A percentile compares a stretch with the other conserved stretches of the same genome.
phyloP scores from a whole-genome alignment of 2,888 invertebrate genomes.

The Kuschelorhynchus macadamiae region DNA sequence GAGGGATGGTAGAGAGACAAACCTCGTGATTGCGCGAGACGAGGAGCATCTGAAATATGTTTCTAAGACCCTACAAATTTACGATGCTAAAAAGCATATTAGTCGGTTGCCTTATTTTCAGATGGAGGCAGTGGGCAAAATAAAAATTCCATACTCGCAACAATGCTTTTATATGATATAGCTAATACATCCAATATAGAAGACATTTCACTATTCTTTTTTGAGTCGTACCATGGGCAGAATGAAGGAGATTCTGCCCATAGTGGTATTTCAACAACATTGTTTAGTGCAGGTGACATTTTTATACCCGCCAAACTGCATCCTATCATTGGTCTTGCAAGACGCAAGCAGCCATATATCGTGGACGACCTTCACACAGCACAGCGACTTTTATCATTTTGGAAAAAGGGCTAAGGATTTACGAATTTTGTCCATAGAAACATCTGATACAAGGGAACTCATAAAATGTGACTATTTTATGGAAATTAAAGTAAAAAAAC shows the following conservation, averaged over 20 bases:
- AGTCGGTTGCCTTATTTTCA: not conserved
- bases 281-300: constrained; percentile 2
- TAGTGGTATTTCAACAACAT: not conserved
- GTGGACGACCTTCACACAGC: not conserved
- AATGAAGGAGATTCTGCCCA: constrained; percentile 1
- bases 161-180: constrained; percentile 4
- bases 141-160: not conserved
- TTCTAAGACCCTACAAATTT: too few relatives aligned
- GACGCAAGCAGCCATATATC: not conserved
- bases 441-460: not conserved
- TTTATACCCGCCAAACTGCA: constrained; percentile 7
- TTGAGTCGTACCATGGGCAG: not conserved
- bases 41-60: too few relatives aligned
- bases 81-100: too few relatives aligned
- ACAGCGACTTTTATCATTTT: constrained; percentile 1
- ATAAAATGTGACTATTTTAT: not conserved
- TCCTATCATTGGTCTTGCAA: not conserved
- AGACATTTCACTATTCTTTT: constrained; percentile 4
- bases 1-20: too few relatives aligned
- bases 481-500: not conserved
- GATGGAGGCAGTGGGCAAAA: not conserved
- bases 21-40: too few relatives aligned
- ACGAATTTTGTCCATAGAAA: not conserved
- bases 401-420: not conserved
- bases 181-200: constrained; percentile 1